Percentiles rank a stretch among this genome's conserved stretches.
These are phyloP conservation scores for Thomomys bottae DNA, from an alignment of 2,113 vertebrate genomes.

Conservation along the genomic window DNA sequence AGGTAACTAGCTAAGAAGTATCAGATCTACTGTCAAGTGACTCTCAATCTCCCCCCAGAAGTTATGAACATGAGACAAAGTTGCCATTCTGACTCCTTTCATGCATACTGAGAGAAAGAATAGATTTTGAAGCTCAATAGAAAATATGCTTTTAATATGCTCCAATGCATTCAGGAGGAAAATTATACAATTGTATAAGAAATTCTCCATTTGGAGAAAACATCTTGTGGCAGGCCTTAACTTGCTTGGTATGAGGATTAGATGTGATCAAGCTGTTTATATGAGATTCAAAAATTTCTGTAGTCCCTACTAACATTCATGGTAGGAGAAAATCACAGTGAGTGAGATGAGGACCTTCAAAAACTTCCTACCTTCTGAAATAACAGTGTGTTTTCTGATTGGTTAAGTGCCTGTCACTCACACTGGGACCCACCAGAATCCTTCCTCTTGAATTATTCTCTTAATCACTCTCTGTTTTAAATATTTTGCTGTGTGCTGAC, in stretches of 20 bases:
- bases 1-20: neutral
- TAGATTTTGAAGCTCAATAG: neutral
- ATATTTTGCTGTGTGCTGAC: neutral
- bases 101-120: neutral
- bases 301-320: neutral
- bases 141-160: neutral
- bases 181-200: neutral
- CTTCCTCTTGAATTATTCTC: neutral
- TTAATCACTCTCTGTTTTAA: neutral
- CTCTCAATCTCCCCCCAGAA: too few species aligned
- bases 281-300: neutral
- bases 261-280: accelerated
- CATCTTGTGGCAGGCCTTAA: neutral
- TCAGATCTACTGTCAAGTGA: accelerated
- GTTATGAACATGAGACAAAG: neutral
- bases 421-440: accelerated
- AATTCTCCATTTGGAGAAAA: neutral
- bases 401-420: accelerated
- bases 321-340: too few species aligned
- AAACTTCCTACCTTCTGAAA: neutral
- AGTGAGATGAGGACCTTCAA: neutral
- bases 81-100: neutral
- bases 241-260: neutral
- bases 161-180: neutral
- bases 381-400: accelerated